A percentile compares a stretch with the other conserved stretches of the same genome.
Conservation (phyloP, 2,888 invertebrate genomes). For the Ichneumon xanthorius region DNA sequence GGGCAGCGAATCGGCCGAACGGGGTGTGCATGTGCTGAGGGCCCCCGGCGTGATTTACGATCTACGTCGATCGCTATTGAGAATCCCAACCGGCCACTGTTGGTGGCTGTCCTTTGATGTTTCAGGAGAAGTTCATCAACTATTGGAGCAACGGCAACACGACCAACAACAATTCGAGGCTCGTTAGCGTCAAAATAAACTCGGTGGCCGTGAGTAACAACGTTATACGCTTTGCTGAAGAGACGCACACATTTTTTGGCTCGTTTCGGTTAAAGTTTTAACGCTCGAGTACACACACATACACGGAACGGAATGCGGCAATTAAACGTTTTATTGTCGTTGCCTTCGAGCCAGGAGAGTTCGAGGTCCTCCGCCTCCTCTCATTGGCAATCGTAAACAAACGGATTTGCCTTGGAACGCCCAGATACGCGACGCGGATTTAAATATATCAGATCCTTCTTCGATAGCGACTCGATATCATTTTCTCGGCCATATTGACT, state of each 20-base stretch:
- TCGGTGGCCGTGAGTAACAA: slow-evolving; percentile 80
- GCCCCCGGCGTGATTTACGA: slow-evolving; percentile 72
- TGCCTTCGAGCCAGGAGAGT: slow-evolving; percentile 18
- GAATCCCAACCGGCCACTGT: slow-evolving; percentile 67
- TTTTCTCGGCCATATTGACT: not conserved
- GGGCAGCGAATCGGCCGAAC: not conserved
- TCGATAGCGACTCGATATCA: not conserved
- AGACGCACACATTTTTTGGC: not conserved
- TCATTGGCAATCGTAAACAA: slow-evolving; percentile 39
- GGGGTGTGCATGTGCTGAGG: not conserved
- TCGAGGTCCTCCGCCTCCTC: slow-evolving; percentile 23
- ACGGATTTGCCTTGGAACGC: slow-evolving; percentile 33
- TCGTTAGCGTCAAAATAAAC: slow-evolving; percentile 81
- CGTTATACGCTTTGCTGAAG: slow-evolving; percentile 18
- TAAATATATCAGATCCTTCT: slow-evolving; percentile 18
- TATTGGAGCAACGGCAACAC: slow-evolving; percentile 79
- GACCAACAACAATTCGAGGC: slow-evolving; percentile 77
- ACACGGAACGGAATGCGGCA: slow-evolving; percentile 20
- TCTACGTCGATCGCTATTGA: slow-evolving; percentile 45
- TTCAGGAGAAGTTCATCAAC: slow-evolving; percentile 83
- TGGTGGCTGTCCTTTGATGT: slow-evolving; percentile 68
- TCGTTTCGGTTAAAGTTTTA: slow-evolving; percentile 26
- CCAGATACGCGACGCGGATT: slow-evolving; percentile 22
- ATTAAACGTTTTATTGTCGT: slow-evolving; percentile 59
- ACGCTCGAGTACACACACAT: not conserved